A percentile compares a stretch with the other conserved stretches of the same genome.
These are phyloP conservation scores for Pardosa pseudoannulata DNA, from an alignment of 2,888 invertebrate genomes.

Conservation along the genomic window DNA sequence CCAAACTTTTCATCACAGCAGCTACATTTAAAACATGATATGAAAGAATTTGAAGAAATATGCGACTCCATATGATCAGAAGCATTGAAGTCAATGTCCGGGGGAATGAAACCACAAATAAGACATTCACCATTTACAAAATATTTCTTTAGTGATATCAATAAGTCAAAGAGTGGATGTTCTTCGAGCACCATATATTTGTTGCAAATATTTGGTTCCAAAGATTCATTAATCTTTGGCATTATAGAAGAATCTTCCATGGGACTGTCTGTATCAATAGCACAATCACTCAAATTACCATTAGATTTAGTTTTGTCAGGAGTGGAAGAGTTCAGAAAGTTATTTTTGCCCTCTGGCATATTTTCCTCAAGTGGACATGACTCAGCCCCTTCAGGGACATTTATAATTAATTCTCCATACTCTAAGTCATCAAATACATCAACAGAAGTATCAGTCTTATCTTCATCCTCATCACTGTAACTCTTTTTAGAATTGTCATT, in stretches of 20 bases:
- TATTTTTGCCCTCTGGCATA: too few relatives aligned
- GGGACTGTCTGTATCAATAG: too few relatives aligned
- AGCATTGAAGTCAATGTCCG: background rate
- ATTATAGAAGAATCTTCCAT: too few relatives aligned
- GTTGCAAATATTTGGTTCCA: background rate
- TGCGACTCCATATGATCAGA: slow-evolving; percentile 1
- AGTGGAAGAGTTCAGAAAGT: too few relatives aligned
- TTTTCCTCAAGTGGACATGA: background rate
- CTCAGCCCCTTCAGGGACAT: background rate
- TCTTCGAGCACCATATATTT: background rate
- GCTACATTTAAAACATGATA: background rate
- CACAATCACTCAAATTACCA: too few relatives aligned
- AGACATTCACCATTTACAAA: slow-evolving; percentile 6
- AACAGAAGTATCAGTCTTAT: background rate
- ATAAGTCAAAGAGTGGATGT: background rate
- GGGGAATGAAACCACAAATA: background rate
- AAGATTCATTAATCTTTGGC: too few relatives aligned
- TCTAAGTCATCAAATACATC: background rate
- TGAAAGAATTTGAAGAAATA: background rate
- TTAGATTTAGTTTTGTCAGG: too few relatives aligned
- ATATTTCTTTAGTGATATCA: background rate
- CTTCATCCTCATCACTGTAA: background rate
- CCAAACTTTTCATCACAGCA: background rate
- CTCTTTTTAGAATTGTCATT: too few relatives aligned
- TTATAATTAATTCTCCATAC: background rate